Conservation (phyloP, 2,113 vertebrate genomes). For the Protomyctophum bolini region DNA sequence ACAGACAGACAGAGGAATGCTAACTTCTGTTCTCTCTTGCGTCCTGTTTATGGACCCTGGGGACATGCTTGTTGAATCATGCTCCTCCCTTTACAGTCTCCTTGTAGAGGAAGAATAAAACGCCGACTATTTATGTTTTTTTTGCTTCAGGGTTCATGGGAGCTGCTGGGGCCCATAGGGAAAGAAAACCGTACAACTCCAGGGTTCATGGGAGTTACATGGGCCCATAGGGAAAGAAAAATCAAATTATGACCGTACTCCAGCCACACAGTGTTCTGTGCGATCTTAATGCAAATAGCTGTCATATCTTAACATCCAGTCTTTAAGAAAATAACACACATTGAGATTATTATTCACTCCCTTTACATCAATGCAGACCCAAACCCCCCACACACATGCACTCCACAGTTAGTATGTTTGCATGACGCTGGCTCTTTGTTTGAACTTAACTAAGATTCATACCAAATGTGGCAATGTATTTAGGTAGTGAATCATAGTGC, state of each 20-base stretch:
- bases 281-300: neutral
- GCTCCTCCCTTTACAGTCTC: slow-evolving; percentile 14
- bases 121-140: slow-evolving; percentile 18
- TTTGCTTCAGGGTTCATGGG: neutral
- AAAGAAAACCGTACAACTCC: neutral
- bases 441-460: no score
- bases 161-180: slow-evolving; percentile 27
- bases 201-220: no score
- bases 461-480: no score
- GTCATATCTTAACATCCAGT: no score
- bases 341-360: no score
- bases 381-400: no score
- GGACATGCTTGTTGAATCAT: slow-evolving; percentile 51
- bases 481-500: no score
- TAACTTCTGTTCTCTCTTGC: slow-evolving; percentile 42
- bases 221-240: slow-evolving; percentile 25
- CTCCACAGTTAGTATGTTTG: no score
- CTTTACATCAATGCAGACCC: no score
- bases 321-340: no score
- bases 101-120: slow-evolving; percentile 26
- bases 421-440: no score
- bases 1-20: slow-evolving; percentile 50
- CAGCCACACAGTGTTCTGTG: slow-evolving; percentile 2
- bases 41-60: slow-evolving; percentile 51
- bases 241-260: neutral